Evolutionary conservation across 2,113 vertebrate genomes (phyloP).

Genomic region (Neoarius graeffei): DNA sequence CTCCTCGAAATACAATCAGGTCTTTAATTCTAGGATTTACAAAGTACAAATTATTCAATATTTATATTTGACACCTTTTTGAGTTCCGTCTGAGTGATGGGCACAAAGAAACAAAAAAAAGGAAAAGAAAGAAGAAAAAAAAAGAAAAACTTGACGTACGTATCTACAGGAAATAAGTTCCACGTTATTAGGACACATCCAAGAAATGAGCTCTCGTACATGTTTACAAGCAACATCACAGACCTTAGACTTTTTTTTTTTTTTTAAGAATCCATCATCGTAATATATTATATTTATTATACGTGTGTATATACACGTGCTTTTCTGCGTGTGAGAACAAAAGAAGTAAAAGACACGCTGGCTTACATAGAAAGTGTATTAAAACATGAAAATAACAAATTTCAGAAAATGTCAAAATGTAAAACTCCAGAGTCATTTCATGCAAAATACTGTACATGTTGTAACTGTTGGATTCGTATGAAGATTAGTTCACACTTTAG

Average conservation of each 20-base stretch:
- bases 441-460: constrained; percentile 13
- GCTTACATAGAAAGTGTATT: constrained; percentile 52
- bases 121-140: background rate
- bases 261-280: background rate
- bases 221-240: background rate
- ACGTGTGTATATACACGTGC: too few relatives aligned
- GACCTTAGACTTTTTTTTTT: background rate
- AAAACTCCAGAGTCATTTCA: constrained; percentile 8
- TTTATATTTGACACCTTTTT: background rate
- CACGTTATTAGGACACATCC: background rate
- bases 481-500: background rate
- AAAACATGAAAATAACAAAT: constrained; percentile 50
- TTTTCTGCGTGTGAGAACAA: background rate
- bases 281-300: background rate
- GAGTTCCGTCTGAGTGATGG: background rate
- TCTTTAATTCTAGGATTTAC: background rate
- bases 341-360: background rate
- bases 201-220: too few relatives aligned
- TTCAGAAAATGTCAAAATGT: background rate
- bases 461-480: background rate
- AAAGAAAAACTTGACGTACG: too few relatives aligned
- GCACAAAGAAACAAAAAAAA: background rate
- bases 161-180: background rate
- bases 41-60: background rate
- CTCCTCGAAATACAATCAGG: background rate